Percentiles rank a stretch among this genome's conserved stretches.
phyloP scores from a whole-genome alignment of 2,113 vertebrate species.

The Gallinago media region DNA sequence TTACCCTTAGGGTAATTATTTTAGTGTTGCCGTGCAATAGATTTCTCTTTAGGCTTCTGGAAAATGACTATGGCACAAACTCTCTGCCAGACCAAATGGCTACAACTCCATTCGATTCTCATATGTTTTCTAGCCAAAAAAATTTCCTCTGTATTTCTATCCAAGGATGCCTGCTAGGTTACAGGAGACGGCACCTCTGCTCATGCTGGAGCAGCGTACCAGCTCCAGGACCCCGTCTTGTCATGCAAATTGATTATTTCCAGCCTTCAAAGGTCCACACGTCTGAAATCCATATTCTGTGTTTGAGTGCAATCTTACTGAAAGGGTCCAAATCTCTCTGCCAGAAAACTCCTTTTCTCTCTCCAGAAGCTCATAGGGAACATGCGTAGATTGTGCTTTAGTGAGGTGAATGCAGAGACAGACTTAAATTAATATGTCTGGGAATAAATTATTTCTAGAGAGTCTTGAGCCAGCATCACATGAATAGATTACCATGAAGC shows the following conservation, averaged over 20 bases:
- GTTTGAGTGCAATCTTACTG: conserved; percentile 6
- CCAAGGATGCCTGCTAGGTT: neutral
- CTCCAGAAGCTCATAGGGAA: neutral
- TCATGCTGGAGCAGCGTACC: neutral
- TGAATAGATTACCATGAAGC: conserved; percentile 37
- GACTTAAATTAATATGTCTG: conserved; percentile 55
- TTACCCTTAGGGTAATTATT: neutral
- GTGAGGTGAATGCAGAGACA: conserved; percentile 32
- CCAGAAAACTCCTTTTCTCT: conserved; percentile 2
- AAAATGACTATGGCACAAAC: neutral
- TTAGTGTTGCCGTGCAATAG: neutral
- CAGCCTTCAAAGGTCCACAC: neutral
- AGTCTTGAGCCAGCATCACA: conserved; percentile 40
- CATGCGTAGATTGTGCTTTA: conserved; percentile 31
- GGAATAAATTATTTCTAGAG: conserved; percentile 58
- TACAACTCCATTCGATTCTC: neutral
- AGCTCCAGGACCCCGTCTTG: neutral
- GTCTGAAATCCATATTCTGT: conserved; percentile 12
- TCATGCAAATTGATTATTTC: conserved; percentile 51
- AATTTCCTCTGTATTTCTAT: neutral
- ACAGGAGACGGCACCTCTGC: neutral
- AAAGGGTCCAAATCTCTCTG: conserved; percentile 21
- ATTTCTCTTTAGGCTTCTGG: neutral
- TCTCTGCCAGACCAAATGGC: neutral
- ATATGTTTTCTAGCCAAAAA: neutral